A percentile compares a stretch with the other conserved stretches of the same genome.
Evolutionary conservation across 2,888 invertebrate species (phyloP).

Genomic region (Gryllus longicercus): DNA sequence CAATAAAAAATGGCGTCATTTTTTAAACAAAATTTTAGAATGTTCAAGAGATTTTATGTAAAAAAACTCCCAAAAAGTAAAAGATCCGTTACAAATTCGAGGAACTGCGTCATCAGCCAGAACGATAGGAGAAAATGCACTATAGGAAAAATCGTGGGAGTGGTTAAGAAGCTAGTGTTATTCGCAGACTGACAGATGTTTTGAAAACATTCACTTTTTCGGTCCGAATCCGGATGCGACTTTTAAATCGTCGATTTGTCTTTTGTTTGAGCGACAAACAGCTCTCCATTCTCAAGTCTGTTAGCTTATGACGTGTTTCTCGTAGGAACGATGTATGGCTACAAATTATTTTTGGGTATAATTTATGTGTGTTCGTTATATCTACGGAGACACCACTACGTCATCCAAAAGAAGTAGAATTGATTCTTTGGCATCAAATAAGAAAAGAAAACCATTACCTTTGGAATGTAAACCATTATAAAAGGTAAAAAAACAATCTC

Average conservation of each 20-base stretch:
- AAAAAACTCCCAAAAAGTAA: too few relatives aligned
- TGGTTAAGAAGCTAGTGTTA: too few relatives aligned
- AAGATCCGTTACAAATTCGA: too few relatives aligned
- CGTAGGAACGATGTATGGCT: not conserved
- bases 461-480: not conserved
- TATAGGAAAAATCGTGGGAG: too few relatives aligned
- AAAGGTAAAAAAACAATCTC: not conserved
- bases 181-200: too few relatives aligned
- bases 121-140: too few relatives aligned
- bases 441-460: slow-evolving; percentile 17
- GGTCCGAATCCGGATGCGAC: not conserved
- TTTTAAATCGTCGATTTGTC: not conserved
- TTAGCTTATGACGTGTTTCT: slow-evolving; percentile 18
- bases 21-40: too few relatives aligned
- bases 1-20: too few relatives aligned
- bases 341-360: not conserved
- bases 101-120: too few relatives aligned
- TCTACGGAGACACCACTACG: not conserved
- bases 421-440: slow-evolving; percentile 20
- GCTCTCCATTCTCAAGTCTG: not conserved
- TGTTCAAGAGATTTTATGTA: too few relatives aligned
- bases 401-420: slow-evolving; percentile 12
- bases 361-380: not conserved
- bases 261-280: not conserved
- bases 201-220: too few relatives aligned